Base-by-base conservation (phyloP, 92 coral and sea anemone species). In the Hydrozoanthus gracilis region DNA sequence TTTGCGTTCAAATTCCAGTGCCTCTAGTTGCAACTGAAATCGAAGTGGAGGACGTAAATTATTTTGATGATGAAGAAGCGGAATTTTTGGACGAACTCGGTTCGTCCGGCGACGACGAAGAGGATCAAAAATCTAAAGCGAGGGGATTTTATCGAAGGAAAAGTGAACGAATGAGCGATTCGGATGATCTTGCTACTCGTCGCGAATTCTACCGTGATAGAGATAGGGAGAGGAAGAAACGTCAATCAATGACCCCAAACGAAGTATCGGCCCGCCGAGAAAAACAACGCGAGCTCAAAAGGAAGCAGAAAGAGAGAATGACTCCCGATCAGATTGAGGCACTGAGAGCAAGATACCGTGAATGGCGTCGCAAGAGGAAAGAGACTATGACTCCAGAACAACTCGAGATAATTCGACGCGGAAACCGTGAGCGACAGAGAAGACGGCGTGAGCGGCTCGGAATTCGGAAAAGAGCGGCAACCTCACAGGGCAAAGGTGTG, bases 391-490 rank as follows among this genome's bases (percentile, higher is more conserved):
- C 98, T n/a, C 85, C 86, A 49, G 98, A 94, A 71, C 98, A 94
- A 89, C 94, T 94, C 16, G 98, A 94, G 91, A 91, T 94, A 35
- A 94, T 94, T 76, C 88, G 98, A 48, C 93, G 93, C 71, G 98
- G 98, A 83, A 94, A 94, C 83, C 98, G 98, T 44, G 98, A 94
- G 83, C 82, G 98, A 58, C 98, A 94, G 58, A 90, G 98, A 71
- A 88, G 98, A 91, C 91, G 98, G 94, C 98, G 98, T 88, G 98
- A 94, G 84, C 87, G 98, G 39, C 90, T 94, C n/a, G 98, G 98
- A 27, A 93, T 92, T 90, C 92, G 95, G 47, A 94, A 94, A 90
- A 90, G 98, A 72, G 69, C 83, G 65, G 91, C 84, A 13, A 80
- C 93, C 64, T 90, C 96, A 10, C 98, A 92, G 70, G 76, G 87